Percentiles rank a stretch among this genome's conserved stretches.
These are phyloP conservation scores for Dryoscopus gambensis DNA, from an alignment of 2,113 vertebrate species.

Conservation along the genomic window DNA sequence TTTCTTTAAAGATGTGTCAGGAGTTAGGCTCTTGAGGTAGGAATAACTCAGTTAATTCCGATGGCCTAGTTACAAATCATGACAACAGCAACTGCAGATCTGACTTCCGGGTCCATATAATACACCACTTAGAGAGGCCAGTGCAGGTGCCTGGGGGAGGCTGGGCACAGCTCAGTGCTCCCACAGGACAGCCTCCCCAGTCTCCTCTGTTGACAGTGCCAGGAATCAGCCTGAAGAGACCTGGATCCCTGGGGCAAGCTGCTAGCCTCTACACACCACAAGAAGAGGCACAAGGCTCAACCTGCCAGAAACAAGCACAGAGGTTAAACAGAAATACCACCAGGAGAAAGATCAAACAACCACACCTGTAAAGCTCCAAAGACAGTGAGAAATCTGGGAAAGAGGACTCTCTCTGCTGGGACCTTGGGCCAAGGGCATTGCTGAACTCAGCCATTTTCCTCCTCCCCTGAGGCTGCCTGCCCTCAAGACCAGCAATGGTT, in stretches of 20 bases:
- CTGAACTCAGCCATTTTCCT: background rate
- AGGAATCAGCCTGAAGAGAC: background rate
- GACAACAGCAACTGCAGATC: background rate
- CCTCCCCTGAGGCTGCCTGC: background rate
- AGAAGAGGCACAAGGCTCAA: background rate
- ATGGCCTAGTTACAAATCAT: background rate
- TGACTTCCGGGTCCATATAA: background rate
- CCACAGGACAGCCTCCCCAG: accelerated
- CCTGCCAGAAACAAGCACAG: background rate
- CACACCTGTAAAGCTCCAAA: background rate
- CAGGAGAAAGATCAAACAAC: background rate
- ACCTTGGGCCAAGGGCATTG: background rate
- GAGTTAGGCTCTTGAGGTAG: background rate
- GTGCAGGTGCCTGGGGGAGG: background rate
- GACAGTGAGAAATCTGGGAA: background rate
- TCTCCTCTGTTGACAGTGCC: background rate
- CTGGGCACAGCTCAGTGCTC: background rate
- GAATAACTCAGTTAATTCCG: background rate
- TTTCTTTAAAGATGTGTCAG: background rate
- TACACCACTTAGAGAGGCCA: background rate
- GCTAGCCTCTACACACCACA: too few species aligned
- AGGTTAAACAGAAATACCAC: background rate
- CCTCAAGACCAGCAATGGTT: background rate
- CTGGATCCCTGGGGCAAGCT: background rate
- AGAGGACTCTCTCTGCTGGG: background rate